Evolutionary conservation across 2,113 vertebrate species (phyloP), one percentile per base, ranked within the genome.

Genomic region (Corythornis madagascariensis): DNA sequence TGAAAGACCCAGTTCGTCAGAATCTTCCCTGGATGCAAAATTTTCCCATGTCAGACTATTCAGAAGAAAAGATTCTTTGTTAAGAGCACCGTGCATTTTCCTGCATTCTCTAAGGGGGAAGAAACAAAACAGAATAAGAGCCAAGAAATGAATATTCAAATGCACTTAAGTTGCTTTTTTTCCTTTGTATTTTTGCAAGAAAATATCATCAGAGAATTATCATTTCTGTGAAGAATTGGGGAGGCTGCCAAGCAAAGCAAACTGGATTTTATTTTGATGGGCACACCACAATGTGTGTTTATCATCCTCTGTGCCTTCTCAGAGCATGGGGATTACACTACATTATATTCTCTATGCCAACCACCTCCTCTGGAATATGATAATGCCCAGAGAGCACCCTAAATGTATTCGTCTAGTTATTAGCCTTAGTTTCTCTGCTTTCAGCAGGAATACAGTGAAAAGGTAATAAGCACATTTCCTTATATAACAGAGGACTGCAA

Each of bases 191-290:
- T 71, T 83, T 76, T 22, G 1, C 70, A 77, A 89, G 82, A 80
- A 89, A 86, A 88, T 43, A 48, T 56, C 90, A 86, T 84, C 83
- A 77, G 91, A 94, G 88, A 90, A 77, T 72, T 84, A 66, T 60
- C 9, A 1, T 89, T 73, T 87, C 60, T 81, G 33, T 65, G 60
- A 76, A 84, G 88, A 74, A 50, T 1, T 33, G 72, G 40, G 4
- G 2, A 80, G 33, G 57, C 73, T 96, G 69, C 85, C 72, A 92
- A 90, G 94, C 71, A 67, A 71, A 95, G 73, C 50, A 77, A 66
- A 83, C 8, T 11, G 66, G 77, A 72, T 84, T 95, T 63, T 60
- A 38, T 95, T 86, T 73, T 90, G 72, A 75, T 38, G 70, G 55
- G 63, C 83, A 67, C 35, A 33, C 16, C 2, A 5, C 40, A 76